Base-by-base conservation (phyloP, 2,888 invertebrate genomes). In the Eupithecia vulgata region DNA sequence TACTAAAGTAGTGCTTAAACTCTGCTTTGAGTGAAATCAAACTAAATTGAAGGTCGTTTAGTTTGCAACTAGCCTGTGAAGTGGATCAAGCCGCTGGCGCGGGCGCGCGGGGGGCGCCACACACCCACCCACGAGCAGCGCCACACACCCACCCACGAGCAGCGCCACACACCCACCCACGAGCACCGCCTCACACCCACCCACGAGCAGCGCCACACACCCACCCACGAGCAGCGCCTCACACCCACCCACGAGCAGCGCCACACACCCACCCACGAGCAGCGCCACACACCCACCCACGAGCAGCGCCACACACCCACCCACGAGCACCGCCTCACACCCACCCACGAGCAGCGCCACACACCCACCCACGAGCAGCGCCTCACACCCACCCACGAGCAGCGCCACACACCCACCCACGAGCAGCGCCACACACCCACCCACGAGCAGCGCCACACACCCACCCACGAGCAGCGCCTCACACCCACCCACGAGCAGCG, bases 151-250 rank as follows among this genome's bases (percentile, higher is more conserved):
- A n/a, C n/a, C n/a, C n/a, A n/a, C n/a, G n/a, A n/a, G n/a, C n/a
- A n/a, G 72, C 48, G 81, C 82, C 81, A 76, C 67, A 68, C 68
- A 52, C 37, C n/a, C n/a, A n/a, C n/a, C 68, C 57, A 17, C 6
- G 21, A 5, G 34, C 17, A 70, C 15, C 17, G 30, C 5, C 40
- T n/a, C n/a, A n/a, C n/a, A n/a, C n/a, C n/a, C n/a, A n/a, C n/a
- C n/a, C n/a, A n/a, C n/a, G n/a, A n/a, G n/a, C n/a, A n/a, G 72
- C 48, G 81, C 82, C 81, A 76, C 67, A 68, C 68, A 52, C 37
- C n/a, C n/a, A n/a, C n/a, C 68, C 57, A 17, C 6, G 21, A 5
- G 34, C 17, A 70, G 42, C 17, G 30, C 5, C 40, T n/a, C n/a
- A n/a, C n/a, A n/a, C n/a, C n/a, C n/a, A n/a, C n/a, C n/a, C n/a